Percentiles rank a stretch among this genome's conserved stretches.
Conservation (phyloP, 2,113 vertebrate genomes). For the Isurus oxyrinchus region DNA sequence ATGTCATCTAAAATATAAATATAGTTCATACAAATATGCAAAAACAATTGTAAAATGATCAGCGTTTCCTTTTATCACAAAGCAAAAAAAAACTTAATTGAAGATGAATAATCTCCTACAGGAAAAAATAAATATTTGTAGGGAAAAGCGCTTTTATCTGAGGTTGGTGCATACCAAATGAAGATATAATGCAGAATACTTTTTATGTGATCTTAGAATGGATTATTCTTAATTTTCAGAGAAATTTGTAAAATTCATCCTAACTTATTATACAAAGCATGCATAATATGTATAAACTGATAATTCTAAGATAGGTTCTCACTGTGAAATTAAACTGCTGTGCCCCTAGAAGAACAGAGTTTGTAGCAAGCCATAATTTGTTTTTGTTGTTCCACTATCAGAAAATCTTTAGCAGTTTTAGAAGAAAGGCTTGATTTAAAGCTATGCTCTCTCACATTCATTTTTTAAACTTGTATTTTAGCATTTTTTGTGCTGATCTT, state of each 20-base stretch:
- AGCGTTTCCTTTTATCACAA: background rate
- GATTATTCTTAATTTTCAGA: background rate
- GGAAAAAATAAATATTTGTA: background rate
- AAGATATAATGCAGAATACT: background rate
- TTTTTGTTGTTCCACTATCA: background rate
- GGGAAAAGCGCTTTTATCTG: background rate
- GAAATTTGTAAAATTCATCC: background rate
- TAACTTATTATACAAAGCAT: background rate
- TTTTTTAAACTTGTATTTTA: background rate
- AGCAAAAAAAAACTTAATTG: background rate
- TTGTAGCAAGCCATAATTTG: background rate
- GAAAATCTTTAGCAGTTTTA: background rate
- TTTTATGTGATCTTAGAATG: background rate
- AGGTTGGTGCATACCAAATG: background rate
- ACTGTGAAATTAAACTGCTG: background rate
- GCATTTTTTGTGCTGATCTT: background rate
- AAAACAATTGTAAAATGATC: background rate
- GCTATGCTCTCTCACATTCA: background rate
- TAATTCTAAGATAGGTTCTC: conserved; percentile 1
- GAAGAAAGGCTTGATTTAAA: background rate
- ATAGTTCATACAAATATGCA: background rate
- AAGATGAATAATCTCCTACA: background rate
- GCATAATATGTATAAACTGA: background rate
- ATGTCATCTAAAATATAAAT: background rate
- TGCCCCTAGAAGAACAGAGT: background rate